These are phyloP conservation scores for Oreochromis aureus DNA, from an alignment of 2,113 vertebrate genomes.

Conservation along the genomic window DNA sequence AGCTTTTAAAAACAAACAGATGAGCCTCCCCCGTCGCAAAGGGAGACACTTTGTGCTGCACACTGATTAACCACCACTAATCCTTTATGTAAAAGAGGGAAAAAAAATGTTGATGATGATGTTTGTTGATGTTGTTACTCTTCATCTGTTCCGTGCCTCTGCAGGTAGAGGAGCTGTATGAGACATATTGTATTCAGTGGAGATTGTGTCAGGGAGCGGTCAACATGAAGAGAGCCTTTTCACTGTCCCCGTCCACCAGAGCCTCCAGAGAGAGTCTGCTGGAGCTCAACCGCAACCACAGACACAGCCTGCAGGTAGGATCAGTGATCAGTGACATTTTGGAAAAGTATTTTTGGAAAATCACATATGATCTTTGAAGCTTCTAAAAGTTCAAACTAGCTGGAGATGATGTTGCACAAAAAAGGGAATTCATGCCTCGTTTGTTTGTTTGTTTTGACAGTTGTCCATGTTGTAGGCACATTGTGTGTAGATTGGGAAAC, in stretches of 20 bases:
- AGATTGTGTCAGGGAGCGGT: constrained; percentile 84
- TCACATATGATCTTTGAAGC: not conserved
- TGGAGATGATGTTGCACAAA: not conserved
- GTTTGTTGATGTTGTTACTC: not conserved
- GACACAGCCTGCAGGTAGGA: constrained; percentile 85
- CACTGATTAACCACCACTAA: not conserved
- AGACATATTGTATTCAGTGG: constrained; percentile 91
- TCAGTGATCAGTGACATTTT: not conserved
- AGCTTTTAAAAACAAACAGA: not conserved
- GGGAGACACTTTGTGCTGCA: not conserved
- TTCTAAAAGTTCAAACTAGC: not conserved
- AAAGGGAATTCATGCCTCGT: not conserved
- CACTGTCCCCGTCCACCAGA: constrained; percentile 78
- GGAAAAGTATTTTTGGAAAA: not conserved
- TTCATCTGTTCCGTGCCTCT: not conserved
- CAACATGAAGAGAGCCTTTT: constrained; percentile 92
- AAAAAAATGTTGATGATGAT: not conserved
- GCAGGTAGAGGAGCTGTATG: constrained; percentile 94
- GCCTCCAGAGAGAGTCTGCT: constrained; percentile 89
- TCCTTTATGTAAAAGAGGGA: not conserved
- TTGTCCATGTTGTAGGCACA: not conserved
- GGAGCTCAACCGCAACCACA: constrained; percentile 86
- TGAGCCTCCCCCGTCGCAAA: not conserved
- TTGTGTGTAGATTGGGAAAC: not conserved
- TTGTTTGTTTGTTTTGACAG: not conserved